phyloP scores from a whole-genome alignment of 2,113 vertebrate genomes.

The Entomyzon cyanotis region DNA sequence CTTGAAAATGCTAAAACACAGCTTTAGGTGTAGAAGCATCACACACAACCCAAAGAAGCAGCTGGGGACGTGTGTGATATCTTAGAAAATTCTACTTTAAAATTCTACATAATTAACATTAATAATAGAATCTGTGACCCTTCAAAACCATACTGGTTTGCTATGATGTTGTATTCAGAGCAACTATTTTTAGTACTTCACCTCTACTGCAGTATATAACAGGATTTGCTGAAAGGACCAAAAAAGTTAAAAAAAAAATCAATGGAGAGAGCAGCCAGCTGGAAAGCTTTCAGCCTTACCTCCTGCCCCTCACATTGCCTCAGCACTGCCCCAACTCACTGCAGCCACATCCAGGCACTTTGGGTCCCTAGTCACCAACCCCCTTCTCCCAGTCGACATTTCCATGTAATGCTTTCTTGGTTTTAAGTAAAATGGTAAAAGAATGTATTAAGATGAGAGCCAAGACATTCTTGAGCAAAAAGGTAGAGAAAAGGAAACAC shows the following conservation, averaged over 20 bases:
- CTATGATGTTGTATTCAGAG: neutral
- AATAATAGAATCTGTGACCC: neutral
- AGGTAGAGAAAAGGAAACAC: neutral
- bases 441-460: neutral
- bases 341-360: neutral
- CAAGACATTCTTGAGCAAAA: neutral
- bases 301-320: neutral
- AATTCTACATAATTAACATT: neutral
- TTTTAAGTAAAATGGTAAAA: neutral
- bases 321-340: neutral
- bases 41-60: neutral
- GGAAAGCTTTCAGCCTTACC: slow-evolving; percentile 33
- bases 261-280: neutral
- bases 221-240: slow-evolving; percentile 2
- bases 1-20: neutral
- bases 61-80: neutral
- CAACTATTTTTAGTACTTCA: neutral
- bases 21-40: neutral
- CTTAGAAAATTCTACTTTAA: neutral
- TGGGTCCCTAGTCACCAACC: neutral
- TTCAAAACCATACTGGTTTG: neutral
- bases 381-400: neutral
- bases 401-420: neutral
- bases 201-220: neutral
- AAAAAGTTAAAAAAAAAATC: neutral